Conservation (phyloP, 2,113 vertebrate species). For the Elephantulus edwardii region DNA sequence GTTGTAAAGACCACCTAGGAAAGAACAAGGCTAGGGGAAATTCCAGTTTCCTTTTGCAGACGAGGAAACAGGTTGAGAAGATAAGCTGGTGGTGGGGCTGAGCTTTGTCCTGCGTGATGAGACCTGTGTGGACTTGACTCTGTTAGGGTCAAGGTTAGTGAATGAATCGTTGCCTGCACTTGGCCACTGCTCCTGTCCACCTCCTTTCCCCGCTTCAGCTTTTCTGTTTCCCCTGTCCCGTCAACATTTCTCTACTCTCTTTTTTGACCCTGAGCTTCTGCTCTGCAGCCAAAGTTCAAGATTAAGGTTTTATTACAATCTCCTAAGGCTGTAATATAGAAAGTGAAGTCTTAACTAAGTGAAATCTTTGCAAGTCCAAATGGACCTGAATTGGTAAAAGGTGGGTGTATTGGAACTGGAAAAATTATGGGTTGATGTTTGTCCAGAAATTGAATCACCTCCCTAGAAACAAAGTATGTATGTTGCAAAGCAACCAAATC, state of each 20-base stretch:
- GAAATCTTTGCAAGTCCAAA: constrained; percentile 1
- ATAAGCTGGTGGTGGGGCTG: constrained; percentile 11
- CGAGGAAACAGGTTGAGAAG: constrained; percentile 15
- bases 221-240: background rate
- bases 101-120: background rate
- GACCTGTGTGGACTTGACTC: background rate
- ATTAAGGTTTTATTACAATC: background rate
- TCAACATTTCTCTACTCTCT: background rate
- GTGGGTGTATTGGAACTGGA: background rate
- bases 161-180: background rate
- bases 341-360: background rate
- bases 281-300: constrained; percentile 3
- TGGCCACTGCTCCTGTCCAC: background rate
- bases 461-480: background rate
- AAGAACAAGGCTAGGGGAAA: background rate
- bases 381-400: background rate
- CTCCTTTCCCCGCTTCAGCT: background rate
- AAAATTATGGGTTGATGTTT: background rate
- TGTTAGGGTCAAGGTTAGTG: background rate
- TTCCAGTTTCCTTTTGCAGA: background rate
- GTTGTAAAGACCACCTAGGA: background rate
- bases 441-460: background rate
- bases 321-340: background rate
- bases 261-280: background rate
- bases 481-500: background rate